Conservation (phyloP, 2,888 invertebrate genomes). For the Dioctria linearis region DNA sequence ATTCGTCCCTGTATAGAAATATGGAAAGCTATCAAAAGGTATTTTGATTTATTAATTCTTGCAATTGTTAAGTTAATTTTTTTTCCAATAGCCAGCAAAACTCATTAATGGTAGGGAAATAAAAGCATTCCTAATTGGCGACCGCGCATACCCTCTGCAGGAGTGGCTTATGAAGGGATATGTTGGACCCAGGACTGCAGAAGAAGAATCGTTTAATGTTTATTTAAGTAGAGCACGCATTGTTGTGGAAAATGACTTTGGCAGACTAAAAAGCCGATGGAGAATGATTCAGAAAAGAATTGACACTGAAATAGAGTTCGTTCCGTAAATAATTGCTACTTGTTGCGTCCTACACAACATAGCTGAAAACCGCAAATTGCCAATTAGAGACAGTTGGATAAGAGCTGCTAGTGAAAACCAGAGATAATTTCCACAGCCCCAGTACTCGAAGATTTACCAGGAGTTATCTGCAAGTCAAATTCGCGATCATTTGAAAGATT, state of each 20-base stretch:
- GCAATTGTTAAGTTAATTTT: too few species aligned
- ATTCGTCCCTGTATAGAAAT: background rate
- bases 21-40: background rate
- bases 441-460: too few species aligned
- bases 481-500: too few species aligned
- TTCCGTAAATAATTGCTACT: slow-evolving; percentile 59
- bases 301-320: slow-evolving; percentile 59
- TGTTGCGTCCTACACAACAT: slow-evolving; percentile 58
- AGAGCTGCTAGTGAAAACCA: too few species aligned
- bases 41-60: too few species aligned
- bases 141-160: too few species aligned
- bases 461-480: too few species aligned
- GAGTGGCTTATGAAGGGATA: too few species aligned
- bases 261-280: slow-evolving; percentile 62
- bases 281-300: slow-evolving; percentile 60
- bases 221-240: slow-evolving; percentile 54
- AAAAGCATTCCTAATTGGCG: slow-evolving; percentile 60
- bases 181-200: too few species aligned
- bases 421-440: too few species aligned
- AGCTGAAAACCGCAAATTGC: background rate
- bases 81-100: background rate
- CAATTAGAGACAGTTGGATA: too few species aligned
- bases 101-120: slow-evolving; percentile 54
- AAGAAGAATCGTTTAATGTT: too few species aligned
- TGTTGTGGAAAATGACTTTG: slow-evolving; percentile 62